Conservation (phyloP, 2,797 vertebrate species). For the Potorous gilbertii region DNA sequence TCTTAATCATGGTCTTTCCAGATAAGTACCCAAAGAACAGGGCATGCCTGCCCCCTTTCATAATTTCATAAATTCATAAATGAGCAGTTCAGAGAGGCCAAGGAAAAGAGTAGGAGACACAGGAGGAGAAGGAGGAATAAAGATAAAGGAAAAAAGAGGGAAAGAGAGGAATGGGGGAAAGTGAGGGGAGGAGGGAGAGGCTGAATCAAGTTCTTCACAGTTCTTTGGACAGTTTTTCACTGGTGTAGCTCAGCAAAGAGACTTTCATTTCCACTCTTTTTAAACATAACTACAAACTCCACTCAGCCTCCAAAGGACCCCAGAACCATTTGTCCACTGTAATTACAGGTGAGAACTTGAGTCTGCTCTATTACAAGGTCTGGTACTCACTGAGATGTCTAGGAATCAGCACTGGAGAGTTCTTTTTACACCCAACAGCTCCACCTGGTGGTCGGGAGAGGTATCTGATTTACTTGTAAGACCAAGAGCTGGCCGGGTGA, state of each 20-base stretch:
- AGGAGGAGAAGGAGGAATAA: not conserved
- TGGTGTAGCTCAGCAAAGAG: not conserved
- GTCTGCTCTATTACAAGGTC: not conserved
- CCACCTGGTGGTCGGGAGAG: conserved; percentile 54
- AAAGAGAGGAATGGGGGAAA: not conserved
- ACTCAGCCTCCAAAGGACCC: not conserved
- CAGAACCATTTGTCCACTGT: not conserved
- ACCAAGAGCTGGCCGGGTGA: not conserved
- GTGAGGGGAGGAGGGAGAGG: not conserved
- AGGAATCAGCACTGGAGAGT: not conserved
- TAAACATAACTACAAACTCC: not conserved
- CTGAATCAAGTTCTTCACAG: not conserved
- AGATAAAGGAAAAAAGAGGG: not conserved
- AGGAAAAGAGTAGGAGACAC: not conserved
- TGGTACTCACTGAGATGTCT: not conserved
- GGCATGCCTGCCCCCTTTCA: not conserved
- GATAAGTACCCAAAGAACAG: not conserved
- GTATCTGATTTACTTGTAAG: not conserved
- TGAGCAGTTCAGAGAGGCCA: not conserved
- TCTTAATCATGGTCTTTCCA: not conserved
- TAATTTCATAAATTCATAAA: not conserved
- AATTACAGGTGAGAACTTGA: not conserved
- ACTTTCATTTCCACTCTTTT: not conserved
- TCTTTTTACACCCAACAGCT: not conserved
- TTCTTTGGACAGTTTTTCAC: not conserved